Percentiles rank a stretch among this genome's conserved stretches.
These are phyloP conservation scores for Sarcophaga caerulescens DNA, from an alignment of 2,888 invertebrate genomes.

Conservation along the genomic window DNA sequence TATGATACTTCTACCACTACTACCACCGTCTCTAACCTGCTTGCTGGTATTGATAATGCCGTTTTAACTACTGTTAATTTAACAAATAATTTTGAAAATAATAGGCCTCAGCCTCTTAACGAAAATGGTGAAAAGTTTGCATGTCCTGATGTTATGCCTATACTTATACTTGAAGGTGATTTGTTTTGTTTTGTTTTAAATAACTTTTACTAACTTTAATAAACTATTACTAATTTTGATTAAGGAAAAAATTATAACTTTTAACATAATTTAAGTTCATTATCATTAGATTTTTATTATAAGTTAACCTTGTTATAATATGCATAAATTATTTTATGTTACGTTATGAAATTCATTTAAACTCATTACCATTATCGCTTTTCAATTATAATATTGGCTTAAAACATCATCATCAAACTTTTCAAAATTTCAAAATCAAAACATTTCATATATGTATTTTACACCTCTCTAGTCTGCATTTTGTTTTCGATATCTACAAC, in stretches of 20 bases:
- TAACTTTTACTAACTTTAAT: background rate
- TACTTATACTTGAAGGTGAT: conserved; percentile 94
- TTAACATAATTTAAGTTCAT: background rate
- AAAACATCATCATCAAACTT: conserved; percentile 59
- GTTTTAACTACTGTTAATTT: conserved; percentile 42
- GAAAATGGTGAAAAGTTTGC: conserved; percentile 78
- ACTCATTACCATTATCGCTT: conserved; percentile 32
- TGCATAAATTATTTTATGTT: no score
- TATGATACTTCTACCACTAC: conserved; percentile 3
- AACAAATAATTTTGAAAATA: conserved; percentile 47
- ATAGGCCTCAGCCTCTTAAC: conserved; percentile 4
- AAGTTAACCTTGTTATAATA: no score
- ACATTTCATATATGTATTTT: no score
- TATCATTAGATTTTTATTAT: background rate
- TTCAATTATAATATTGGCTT: conserved; percentile 62
- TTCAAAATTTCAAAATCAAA: conserved; percentile 29
- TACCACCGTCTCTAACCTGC: conserved; percentile 55
- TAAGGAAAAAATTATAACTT: conserved; percentile 21
- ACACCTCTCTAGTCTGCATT: no score
- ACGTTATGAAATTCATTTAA: background rate
- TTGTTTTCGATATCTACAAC: no score
- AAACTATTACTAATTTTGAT: conserved; percentile 18
- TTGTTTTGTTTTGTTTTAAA: conserved; percentile 71
- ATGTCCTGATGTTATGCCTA: conserved; percentile 87
- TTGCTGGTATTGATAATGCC: conserved; percentile 32